These are phyloP conservation scores for Rhodeus uyekii DNA, from an alignment of 2,797 vertebrate genomes.

Conservation along the genomic window DNA sequence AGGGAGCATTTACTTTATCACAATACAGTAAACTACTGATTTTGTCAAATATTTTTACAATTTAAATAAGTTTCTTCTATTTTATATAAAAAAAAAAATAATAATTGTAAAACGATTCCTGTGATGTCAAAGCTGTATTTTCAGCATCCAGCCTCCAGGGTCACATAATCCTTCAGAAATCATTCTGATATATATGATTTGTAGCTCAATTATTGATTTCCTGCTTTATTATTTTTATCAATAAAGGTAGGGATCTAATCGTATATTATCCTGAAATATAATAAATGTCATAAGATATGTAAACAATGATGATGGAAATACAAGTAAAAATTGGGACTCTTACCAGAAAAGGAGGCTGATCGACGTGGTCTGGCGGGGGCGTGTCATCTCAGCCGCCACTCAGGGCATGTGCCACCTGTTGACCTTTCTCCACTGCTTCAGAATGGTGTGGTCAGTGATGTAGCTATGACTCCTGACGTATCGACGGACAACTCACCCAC, in stretches of 20 bases:
- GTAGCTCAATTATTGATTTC: too few species aligned
- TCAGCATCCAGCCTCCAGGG: not conserved
- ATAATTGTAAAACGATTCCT: too few species aligned
- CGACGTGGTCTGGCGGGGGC: slow-evolving; percentile 8
- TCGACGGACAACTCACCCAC: slow-evolving; percentile 18
- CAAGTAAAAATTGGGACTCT: slow-evolving; percentile 12
- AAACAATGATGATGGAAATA: not conserved
- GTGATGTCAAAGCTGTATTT: not conserved
- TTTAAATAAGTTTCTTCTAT: not conserved
- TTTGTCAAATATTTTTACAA: not conserved
- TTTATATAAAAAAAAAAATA: too few species aligned
- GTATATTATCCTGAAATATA: not conserved
- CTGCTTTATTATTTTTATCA: too few species aligned
- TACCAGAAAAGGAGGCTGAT: slow-evolving; percentile 47
- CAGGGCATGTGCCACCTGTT: slow-evolving; percentile 40
- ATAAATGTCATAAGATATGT: not conserved
- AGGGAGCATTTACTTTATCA: not conserved
- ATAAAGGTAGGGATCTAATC: not conserved
- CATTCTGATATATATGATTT: not conserved
- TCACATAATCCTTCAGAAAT: not conserved
- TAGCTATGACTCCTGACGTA: slow-evolving; percentile 9
- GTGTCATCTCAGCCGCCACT: slow-evolving; percentile 55
- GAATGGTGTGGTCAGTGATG: slow-evolving; percentile 12
- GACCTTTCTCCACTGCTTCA: slow-evolving; percentile 18
- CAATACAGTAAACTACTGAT: not conserved